Percentiles rank a stretch among this genome's conserved stretches.
These are phyloP conservation scores for Pelmatolapia mariae DNA, from an alignment of 2,113 vertebrate genomes.

Conservation along the genomic window DNA sequence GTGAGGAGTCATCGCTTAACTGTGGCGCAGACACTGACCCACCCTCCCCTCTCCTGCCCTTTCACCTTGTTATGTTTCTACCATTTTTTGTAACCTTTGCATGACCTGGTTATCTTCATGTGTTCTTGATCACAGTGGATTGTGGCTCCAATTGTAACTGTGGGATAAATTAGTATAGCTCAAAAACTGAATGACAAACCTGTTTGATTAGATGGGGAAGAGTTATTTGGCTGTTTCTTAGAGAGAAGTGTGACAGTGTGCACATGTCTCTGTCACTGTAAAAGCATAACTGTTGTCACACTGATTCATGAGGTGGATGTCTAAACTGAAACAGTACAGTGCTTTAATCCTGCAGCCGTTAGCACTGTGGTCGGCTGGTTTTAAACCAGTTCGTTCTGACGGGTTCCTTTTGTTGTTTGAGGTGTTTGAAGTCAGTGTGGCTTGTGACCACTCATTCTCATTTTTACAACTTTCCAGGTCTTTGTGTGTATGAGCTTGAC, in stretches of 20 bases:
- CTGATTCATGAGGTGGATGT: background rate
- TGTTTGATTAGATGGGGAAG: background rate
- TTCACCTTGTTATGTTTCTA: background rate
- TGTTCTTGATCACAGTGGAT: background rate
- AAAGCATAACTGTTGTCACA: background rate
- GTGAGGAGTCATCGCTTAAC: background rate
- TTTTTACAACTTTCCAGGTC: background rate
- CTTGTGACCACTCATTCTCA: background rate
- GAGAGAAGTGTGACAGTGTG: background rate
- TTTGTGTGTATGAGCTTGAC: background rate
- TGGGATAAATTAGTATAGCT: background rate
- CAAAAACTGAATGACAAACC: background rate
- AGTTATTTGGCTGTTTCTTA: background rate
- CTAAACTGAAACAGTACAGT: background rate
- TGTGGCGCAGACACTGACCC: background rate
- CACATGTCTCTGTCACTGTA: background rate
- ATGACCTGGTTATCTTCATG: background rate
- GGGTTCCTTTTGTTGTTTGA: background rate
- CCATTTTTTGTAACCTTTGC: background rate
- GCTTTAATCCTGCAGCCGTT: background rate
- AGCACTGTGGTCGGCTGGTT: background rate
- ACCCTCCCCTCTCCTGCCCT: background rate
- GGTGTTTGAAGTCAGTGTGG: background rate
- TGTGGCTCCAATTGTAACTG: background rate
- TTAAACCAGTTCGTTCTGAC: background rate